Evolutionary conservation across 2,113 vertebrate species (phyloP), one percentile per base, ranked within the genome.

Genomic region (Notechis scutatus): DNA sequence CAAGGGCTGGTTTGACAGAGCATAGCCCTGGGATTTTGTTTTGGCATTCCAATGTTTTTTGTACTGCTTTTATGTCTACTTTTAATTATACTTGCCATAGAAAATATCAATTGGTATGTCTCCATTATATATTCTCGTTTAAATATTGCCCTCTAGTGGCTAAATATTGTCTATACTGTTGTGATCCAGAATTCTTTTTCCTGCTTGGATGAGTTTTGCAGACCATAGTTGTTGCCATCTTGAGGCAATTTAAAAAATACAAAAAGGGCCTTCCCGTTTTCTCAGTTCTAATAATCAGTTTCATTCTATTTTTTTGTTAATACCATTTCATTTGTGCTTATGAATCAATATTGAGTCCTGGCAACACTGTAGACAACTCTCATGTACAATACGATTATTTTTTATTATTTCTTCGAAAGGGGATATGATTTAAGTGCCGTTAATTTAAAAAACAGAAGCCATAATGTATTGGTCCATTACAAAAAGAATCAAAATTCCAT

Each of bases 81-180:
- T 20, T 69, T 69, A 20, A 69, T 23, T 54, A 20, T 85, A 81
- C 26, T 92, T 81, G 24, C 1, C 39, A 69, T 4, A 47, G 56
- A 59, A 87, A 64, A 88, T 54, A 64, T 6, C 52, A 14, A 11
- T n/a, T 69, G 47, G 26, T 59, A 87, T 87, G 59, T 23, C 9
- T 87, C 45, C 20, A 24, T 29, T 4, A 5, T 34, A 91, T 29
- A 81, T 61, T 61, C 3, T 87, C 12, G 56, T 45, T 29, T 24
- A 90, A 86, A 6, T 47, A 90, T 47, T 87, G 92, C 92, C 92
- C 89, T 45, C 92, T 90, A 39, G 74, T 90, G 92, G 81, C 21
- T 21, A 39, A 42, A 90, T 29, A 54, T 52, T 54, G 74, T 12
- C 85, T 29, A 20, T 39, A 29, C 42, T 59, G 47, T 85, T 59